Evolutionary conservation across 2,113 vertebrate species (phyloP).

Genomic region (Sinocyclocheilus maitianheensis): DNA sequence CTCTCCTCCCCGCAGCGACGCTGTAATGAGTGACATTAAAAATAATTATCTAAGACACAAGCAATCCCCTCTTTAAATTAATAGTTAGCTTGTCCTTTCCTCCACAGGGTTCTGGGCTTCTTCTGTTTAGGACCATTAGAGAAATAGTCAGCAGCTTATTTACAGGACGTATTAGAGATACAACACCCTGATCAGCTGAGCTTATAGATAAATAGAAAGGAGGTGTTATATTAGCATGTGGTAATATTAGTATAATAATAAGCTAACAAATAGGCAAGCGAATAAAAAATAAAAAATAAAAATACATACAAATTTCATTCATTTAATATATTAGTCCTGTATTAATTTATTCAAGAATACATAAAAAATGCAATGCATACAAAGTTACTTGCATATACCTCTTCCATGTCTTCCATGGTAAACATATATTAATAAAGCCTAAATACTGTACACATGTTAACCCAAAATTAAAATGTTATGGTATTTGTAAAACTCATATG

Average conservation of each 20-base stretch:
- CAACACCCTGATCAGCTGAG: not conserved
- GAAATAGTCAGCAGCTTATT: slow-evolving; percentile 38
- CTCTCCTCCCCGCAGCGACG: slow-evolving; percentile 55
- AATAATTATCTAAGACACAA: slow-evolving; percentile 72
- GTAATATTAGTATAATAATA: not conserved
- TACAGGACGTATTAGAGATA: slow-evolving; percentile 10
- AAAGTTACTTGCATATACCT: no score
- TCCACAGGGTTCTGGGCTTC: slow-evolving; percentile 10
- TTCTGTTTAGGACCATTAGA: slow-evolving; percentile 43
- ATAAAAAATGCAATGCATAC: not conserved
- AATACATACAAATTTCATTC: not conserved
- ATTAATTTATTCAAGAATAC: not conserved
- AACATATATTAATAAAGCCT: no score
- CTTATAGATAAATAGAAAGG: not conserved
- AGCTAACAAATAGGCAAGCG: not conserved
- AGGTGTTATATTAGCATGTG: not conserved
- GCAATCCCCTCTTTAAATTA: slow-evolving; percentile 65
- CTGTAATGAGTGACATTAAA: slow-evolving; percentile 71
- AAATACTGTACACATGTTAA: no score
- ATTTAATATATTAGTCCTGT: not conserved
- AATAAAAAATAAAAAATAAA: not conserved
- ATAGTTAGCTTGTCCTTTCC: slow-evolving; percentile 51
- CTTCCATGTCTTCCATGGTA: no score
- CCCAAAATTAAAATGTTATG: no score
- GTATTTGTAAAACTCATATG: no score